phyloP scores from a whole-genome alignment of 2,113 vertebrate genomes.

The Rhinichthys klamathensis region DNA sequence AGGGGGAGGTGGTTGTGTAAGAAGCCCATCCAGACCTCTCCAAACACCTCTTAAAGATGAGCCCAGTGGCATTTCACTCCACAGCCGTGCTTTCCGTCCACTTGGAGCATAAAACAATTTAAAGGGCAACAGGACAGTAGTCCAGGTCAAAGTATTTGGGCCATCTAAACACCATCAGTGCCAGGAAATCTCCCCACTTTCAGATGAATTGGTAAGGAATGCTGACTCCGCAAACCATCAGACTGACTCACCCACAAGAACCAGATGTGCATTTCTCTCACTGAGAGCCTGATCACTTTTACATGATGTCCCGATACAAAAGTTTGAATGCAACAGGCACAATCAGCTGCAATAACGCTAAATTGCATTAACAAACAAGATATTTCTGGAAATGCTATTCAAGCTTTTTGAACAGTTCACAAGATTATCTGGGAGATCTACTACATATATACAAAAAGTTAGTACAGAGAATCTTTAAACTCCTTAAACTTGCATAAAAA shows the following conservation, averaged over 20 bases:
- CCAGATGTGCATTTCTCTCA: slow-evolving; percentile 5
- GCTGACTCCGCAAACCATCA: slow-evolving; percentile 26
- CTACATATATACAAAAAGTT: not conserved
- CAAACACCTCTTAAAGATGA: slow-evolving; percentile 9
- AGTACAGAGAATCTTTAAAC: not conserved
- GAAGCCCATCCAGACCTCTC: not conserved
- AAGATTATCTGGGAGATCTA: not conserved
- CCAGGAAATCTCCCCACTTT: slow-evolving; percentile 10
- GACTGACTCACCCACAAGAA: slow-evolving; percentile 12
- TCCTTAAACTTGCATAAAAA: not conserved
- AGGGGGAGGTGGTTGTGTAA: not conserved
- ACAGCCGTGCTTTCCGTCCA: not conserved
- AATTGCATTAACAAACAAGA: not conserved
- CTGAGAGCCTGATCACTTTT: not conserved
- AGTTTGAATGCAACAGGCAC: not conserved
- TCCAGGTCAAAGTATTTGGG: slow-evolving; percentile 20
- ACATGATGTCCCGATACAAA: not conserved
- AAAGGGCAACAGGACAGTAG: not conserved
- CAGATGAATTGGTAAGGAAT: slow-evolving; percentile 9
- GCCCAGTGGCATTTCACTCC: not conserved
- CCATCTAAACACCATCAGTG: slow-evolving; percentile 17
- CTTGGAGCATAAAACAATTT: not conserved
- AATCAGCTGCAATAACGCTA: not conserved
- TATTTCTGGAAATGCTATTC: not conserved
- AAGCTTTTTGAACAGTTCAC: not conserved